Evolutionary conservation across 2,797 vertebrate genomes (phyloP).

Genomic region (Pseudochaenichthys georgianus): DNA sequence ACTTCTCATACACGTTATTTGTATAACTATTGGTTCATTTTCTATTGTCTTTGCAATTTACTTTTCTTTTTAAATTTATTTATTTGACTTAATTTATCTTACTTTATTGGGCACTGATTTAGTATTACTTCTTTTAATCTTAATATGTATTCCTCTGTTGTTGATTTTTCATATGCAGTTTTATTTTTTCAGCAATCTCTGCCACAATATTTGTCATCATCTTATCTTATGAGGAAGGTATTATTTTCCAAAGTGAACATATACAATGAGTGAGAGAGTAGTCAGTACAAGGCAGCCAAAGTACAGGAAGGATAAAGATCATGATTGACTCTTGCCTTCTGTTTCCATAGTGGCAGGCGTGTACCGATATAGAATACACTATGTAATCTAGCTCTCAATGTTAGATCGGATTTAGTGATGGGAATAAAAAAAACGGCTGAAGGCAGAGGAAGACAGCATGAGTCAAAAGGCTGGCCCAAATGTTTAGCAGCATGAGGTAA

Average conservation of each 20-base stretch:
- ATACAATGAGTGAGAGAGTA: background rate
- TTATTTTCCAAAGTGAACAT: background rate
- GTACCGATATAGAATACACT: background rate
- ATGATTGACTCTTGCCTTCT: slow-evolving; percentile 15
- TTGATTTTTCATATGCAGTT: too few species aligned
- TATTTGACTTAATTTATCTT: too few species aligned
- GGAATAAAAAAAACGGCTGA: slow-evolving; percentile 16
- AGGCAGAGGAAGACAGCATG: slow-evolving; percentile 22
- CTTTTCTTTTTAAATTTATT: too few species aligned
- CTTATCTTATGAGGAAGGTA: too few species aligned
- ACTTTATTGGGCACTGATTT: too few species aligned
- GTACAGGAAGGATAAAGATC: background rate
- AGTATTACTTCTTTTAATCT: too few species aligned
- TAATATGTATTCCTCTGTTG: too few species aligned
- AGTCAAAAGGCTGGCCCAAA: slow-evolving; percentile 66
- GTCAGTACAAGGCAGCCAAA: background rate
- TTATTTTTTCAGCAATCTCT: too few species aligned
- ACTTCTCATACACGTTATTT: too few species aligned
- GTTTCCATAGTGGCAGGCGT: slow-evolving; percentile 1
- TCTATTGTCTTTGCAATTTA: too few species aligned
- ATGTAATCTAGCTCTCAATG: background rate
- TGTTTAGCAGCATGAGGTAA: slow-evolving; percentile 66
- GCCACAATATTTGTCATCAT: too few species aligned
- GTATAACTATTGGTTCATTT: too few species aligned
- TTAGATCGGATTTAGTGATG: slow-evolving; percentile 23